phyloP scores from a whole-genome alignment of 2,797 vertebrate species.

The Pogonophryne albipinna region DNA sequence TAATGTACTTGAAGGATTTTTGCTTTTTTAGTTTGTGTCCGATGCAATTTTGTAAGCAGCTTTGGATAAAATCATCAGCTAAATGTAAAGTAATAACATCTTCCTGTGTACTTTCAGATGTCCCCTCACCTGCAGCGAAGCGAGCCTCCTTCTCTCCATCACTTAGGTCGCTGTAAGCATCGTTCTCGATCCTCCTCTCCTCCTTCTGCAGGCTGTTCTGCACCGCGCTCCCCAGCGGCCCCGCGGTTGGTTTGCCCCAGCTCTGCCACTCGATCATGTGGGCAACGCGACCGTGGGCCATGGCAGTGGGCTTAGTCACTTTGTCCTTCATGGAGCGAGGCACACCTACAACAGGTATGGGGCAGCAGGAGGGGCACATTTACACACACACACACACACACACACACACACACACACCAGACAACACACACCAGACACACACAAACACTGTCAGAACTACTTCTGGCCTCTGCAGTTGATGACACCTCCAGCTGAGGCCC shows the following conservation, averaged over 20 bases:
- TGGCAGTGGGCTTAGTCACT: conserved; percentile 97
- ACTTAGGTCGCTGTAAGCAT: conserved; percentile 96
- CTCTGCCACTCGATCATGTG: conserved; percentile 99
- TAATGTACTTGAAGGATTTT: too few species aligned
- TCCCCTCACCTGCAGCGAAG: conserved; percentile 91
- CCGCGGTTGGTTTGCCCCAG: conserved; percentile 91
- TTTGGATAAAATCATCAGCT: too few species aligned
- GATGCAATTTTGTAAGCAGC: too few species aligned
- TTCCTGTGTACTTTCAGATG: background rate
- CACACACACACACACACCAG: conserved; percentile 28
- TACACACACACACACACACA: conserved; percentile 32
- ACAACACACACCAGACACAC: conserved; percentile 52
- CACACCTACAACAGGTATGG: conserved; percentile 86
- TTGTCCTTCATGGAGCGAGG: conserved; percentile 97
- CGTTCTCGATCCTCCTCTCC: conserved; percentile 86
- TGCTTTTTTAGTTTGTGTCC: too few species aligned
- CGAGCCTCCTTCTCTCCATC: conserved; percentile 98
- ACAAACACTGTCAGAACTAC: conserved; percentile 58
- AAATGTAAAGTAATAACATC: too few species aligned
- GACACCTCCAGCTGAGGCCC: conserved; percentile 46
- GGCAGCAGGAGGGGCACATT: conserved; percentile 9
- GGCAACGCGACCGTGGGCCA: conserved; percentile 95
- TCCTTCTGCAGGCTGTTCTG: conserved; percentile 86
- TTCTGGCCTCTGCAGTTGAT: conserved; percentile 29
- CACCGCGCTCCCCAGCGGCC: conserved; percentile 84